Percentiles rank a stretch among this genome's conserved stretches.
Evolutionary conservation across 53 echinoderm and acorn worm genomes (phyloP).

Genomic region (Glandiceps talaboti): DNA sequence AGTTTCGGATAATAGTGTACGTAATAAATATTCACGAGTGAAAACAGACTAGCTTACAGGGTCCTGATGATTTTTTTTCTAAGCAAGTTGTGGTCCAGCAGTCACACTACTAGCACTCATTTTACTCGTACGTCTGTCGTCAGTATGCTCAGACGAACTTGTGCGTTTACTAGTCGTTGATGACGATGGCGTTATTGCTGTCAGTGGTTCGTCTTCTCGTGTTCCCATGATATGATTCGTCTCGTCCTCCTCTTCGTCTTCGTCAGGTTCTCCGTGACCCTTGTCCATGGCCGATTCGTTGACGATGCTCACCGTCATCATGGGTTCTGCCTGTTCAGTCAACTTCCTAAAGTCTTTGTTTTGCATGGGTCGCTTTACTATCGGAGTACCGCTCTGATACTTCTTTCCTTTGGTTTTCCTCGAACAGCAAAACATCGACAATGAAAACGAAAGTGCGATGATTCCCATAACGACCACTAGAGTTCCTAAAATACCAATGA

Average conservation of each 20-base stretch:
- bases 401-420: neutral
- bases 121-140: neutral
- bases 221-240: neutral
- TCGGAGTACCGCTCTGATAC: neutral
- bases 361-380: neutral
- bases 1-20: too few species aligned
- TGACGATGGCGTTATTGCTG: neutral
- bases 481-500: neutral
- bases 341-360: neutral
- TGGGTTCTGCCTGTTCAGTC: neutral
- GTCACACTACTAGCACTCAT: neutral
- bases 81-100: too few species aligned
- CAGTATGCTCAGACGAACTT: neutral
- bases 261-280: neutral
- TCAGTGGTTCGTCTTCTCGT: neutral
- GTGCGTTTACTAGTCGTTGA: neutral
- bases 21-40: too few species aligned
- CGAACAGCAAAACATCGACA: neutral
- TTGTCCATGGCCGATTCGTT: neutral
- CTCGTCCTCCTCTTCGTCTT: neutral
- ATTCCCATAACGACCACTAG: neutral
- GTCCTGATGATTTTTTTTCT: too few species aligned
- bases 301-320: neutral
- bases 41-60: too few species aligned
- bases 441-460: neutral